These are phyloP conservation scores for Babylonia areolata DNA, from an alignment of 1,140 invertebrate species.

Conservation along the genomic window DNA sequence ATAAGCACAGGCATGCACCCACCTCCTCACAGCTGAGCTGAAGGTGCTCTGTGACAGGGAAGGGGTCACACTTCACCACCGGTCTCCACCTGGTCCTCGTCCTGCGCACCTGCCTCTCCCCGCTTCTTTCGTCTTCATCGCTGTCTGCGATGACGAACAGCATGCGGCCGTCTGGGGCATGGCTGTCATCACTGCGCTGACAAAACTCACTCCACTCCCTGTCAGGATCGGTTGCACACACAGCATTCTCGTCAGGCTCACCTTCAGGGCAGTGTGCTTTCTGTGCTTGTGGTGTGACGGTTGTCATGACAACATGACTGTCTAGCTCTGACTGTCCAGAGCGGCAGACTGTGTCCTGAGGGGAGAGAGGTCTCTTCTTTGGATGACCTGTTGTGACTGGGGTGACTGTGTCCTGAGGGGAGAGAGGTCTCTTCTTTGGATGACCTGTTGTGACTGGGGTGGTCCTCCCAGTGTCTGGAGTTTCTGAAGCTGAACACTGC, in stretches of 20 bases:
- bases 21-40: constrained; percentile 4
- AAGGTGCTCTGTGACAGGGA: neutral
- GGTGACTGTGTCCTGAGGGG: neutral
- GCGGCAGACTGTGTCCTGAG: neutral
- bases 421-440: neutral
- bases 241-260: neutral
- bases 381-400: no score
- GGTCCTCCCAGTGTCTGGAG: no score
- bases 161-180: neutral
- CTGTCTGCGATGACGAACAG: neutral
- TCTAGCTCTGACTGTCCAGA: no score
- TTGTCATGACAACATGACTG: no score
- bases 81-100: neutral
- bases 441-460: no score
- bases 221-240: neutral
- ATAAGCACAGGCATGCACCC: no score
- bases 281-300: no score
- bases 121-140: neutral
- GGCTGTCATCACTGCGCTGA: neutral
- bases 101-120: neutral
- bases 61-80: neutral
- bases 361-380: neutral
- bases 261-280: no score
- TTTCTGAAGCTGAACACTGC: no score
- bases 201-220: neutral